Conservation (phyloP, 2,888 invertebrate genomes). For the Plusia festucae region DNA sequence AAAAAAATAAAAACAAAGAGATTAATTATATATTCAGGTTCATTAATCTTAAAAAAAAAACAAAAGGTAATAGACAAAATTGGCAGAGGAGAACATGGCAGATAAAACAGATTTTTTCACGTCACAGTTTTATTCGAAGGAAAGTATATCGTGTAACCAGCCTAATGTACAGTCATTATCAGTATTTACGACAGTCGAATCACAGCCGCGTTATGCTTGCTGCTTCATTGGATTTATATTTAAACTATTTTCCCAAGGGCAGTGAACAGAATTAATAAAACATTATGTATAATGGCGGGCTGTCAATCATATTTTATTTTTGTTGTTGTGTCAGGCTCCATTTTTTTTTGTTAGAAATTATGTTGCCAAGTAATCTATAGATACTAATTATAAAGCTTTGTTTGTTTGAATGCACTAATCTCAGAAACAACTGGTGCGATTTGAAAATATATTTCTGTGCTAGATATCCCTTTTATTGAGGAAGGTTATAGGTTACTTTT, state of each 20-base stretch:
- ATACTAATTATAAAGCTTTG: no score
- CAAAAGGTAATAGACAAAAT: no score
- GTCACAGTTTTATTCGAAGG: not conserved
- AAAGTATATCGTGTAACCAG: not conserved
- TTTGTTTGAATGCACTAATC: no score
- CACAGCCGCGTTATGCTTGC: not conserved
- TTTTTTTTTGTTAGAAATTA: not conserved
- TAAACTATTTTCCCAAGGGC: not conserved
- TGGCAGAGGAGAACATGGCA: no score
- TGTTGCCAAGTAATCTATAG: no score
- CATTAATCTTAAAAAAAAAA: no score
- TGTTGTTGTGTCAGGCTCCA: not conserved
- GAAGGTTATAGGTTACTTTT: no score
- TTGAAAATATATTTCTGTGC: no score
- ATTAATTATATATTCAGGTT: no score
- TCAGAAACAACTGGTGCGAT: no score
- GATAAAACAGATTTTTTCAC: not conserved
- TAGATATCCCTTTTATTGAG: no score
- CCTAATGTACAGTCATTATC: constrained; percentile 3
- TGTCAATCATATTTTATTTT: constrained; percentile 1
- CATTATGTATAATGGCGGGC: not conserved
- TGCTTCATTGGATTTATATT: constrained; percentile 2
- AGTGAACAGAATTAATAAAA: not conserved
- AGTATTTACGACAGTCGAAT: not conserved
- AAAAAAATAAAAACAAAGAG: no score